Evolutionary conservation across 37 sponge, comb jelly and placozoan species (phyloP), one percentile per base, ranked within the genome.

Genomic region (Agelas oroides): DNA sequence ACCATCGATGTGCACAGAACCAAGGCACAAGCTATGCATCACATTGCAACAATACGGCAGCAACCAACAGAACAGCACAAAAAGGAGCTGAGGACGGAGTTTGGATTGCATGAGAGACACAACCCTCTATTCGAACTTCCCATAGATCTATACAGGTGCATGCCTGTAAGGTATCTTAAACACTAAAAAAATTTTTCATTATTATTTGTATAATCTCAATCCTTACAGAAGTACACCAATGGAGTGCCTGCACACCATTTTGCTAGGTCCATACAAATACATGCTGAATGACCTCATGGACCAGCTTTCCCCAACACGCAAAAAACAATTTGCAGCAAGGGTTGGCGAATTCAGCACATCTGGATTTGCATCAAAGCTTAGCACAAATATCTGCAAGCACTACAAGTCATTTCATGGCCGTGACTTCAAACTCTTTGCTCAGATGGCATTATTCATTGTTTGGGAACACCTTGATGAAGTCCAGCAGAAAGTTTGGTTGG

Each of bases 241-340:
- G 65, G 86, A 85, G 59, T 37, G 39, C 24, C 71, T 85, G 23
- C 86, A 85, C 71, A 85, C 86, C 30, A 30, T 85, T 33, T 58
- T 85, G 55, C 66, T 85, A 23, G 86, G 86, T 14, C 53, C 78
- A 5, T 85, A 77, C 77, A 85, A 85, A 59, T 85, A 85, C 70
- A 21, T 85, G 58, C 20, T 85, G 28, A 21, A 59, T 24, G 25
- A 52, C 19, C n/a, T 74, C 11, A 85, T 85, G 86, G 46, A 46
- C 11, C 39, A 31, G 14, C 19, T 40, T 21, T 62, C 75, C 24
- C 20, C 70, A 53, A 18, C 53, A 46, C 65, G 54, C 31, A 85
- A 77, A 61, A 55, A 31, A 21, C 78, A 85, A 38, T 66, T 85
- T 32, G 15, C 57, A 54, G 71, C 86, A 23, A 53, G 77, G 5